These are phyloP conservation scores for Anneissia japonica DNA, from an alignment of 35 echinoderm and acorn worm species.

Conservation along the genomic window DNA sequence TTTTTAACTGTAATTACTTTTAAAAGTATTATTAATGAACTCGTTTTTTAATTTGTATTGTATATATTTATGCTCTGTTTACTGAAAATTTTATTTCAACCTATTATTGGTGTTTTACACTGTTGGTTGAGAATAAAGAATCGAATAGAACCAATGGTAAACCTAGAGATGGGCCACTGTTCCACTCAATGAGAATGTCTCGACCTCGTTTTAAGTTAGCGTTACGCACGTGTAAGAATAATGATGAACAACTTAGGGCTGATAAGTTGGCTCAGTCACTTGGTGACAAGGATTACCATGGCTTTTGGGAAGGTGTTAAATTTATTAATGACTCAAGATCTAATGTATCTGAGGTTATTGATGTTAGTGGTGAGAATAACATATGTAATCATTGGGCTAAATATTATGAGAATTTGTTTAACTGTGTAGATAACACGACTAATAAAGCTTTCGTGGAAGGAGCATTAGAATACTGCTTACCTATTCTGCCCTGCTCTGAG, in stretches of 20 bases:
- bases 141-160: no score
- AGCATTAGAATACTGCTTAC: neutral
- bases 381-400: neutral
- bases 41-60: no score
- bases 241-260: neutral
- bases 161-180: no score
- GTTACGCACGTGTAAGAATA: neutral
- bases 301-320: neutral
- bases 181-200: no score
- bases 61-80: no score
- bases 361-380: neutral
- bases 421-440: neutral
- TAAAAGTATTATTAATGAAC: no score
- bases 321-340: neutral
- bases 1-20: no score
- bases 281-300: neutral
- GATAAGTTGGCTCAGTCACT: neutral
- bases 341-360: neutral
- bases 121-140: no score
- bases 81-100: no score
- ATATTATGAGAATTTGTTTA: neutral
- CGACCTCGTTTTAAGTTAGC: no score
- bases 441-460: neutral
- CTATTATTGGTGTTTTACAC: no score
- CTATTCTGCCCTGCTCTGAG: no score